Conservation (phyloP, 53 echinoderm and acorn worm species). For the Echinometra lucunter region DNA sequence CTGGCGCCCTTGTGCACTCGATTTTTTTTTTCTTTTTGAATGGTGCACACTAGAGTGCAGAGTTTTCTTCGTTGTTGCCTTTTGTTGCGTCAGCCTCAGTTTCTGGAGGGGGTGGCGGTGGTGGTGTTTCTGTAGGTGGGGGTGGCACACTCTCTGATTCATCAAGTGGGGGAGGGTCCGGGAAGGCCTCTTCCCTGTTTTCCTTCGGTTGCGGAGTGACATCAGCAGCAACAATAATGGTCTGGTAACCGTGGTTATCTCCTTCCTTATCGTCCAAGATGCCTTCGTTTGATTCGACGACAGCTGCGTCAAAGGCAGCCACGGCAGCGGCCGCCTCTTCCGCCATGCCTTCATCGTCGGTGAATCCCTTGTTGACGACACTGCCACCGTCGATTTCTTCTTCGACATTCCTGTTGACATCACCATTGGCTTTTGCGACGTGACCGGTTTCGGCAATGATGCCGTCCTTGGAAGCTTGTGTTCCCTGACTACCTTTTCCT, state of each 20-base stretch:
- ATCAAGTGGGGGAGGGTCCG: background rate
- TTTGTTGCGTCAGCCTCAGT: background rate
- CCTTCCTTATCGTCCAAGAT: background rate
- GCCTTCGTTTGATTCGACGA: background rate
- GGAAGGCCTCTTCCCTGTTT: conserved; percentile 5
- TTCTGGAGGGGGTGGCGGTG: conserved; percentile 46
- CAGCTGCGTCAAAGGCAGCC: conserved; percentile 27
- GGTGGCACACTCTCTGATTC: background rate
- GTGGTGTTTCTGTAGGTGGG: conserved; percentile 28
- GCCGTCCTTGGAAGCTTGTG: conserved; percentile 21
- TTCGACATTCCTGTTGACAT: conserved; percentile 6
- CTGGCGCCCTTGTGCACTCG: background rate
- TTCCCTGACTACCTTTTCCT: conserved; percentile 13
- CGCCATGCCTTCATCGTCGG: conserved; percentile 15
- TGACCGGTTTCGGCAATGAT: conserved; percentile 56
- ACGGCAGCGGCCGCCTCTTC: conserved; percentile 52
- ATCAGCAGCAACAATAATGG: conserved; percentile 25
- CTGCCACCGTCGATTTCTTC: conserved; percentile 12
- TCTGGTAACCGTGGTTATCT: background rate
- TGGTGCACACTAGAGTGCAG: background rate
- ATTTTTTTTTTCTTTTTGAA: background rate
- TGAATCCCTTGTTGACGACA: conserved; percentile 28
- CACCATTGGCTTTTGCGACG: conserved; percentile 24
- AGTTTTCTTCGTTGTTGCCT: background rate
- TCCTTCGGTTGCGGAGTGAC: conserved; percentile 42